Percentiles rank a stretch among this genome's conserved stretches.
phyloP scores from a whole-genome alignment of 2,888 invertebrate species.

The Mongoloraphidia duomilia region DNA sequence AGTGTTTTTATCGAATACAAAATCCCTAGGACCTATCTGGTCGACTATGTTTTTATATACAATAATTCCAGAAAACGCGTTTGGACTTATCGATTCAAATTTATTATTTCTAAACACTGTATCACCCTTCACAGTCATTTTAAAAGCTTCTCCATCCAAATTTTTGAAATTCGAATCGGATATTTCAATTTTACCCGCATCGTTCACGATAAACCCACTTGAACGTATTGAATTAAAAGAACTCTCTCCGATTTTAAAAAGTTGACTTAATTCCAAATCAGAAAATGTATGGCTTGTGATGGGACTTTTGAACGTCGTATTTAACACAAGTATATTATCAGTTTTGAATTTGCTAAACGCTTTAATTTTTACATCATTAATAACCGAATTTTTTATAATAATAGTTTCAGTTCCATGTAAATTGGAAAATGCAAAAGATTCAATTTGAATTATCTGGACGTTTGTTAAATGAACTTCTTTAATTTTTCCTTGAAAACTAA shows the following conservation, averaged over 20 bases:
- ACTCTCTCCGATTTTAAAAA: slow-evolving; percentile 46
- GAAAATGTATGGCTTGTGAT: slow-evolving; percentile 59
- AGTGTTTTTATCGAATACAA: slow-evolving; percentile 49
- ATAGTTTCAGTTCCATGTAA: slow-evolving; percentile 48
- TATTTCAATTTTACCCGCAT: slow-evolving; percentile 45
- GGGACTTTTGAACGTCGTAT: slow-evolving; percentile 38
- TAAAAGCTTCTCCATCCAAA: slow-evolving; percentile 51
- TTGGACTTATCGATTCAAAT: slow-evolving; percentile 39
- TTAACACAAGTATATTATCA: slow-evolving; percentile 45
- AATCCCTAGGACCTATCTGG: slow-evolving; percentile 32
- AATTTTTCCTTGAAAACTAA: slow-evolving; percentile 57
- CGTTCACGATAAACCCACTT: slow-evolving; percentile 51
- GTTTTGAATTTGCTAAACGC: slow-evolving; percentile 69
- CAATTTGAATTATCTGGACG: slow-evolving; percentile 43
- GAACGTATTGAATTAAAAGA: slow-evolving; percentile 47
- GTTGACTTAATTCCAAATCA: slow-evolving; percentile 53
- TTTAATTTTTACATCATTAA: slow-evolving; percentile 49
- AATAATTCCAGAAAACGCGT: slow-evolving; percentile 46
- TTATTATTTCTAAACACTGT: slow-evolving; percentile 52
- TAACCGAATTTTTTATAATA: slow-evolving; percentile 42
- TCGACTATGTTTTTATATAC: slow-evolving; percentile 34
- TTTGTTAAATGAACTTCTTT: slow-evolving; percentile 50
- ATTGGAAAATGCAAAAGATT: slow-evolving; percentile 62
- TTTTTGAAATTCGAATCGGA: slow-evolving; percentile 41
- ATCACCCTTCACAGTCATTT: slow-evolving; percentile 42